phyloP scores from a whole-genome alignment of 2,888 invertebrate genomes.

The Dascillus cervinus region DNA sequence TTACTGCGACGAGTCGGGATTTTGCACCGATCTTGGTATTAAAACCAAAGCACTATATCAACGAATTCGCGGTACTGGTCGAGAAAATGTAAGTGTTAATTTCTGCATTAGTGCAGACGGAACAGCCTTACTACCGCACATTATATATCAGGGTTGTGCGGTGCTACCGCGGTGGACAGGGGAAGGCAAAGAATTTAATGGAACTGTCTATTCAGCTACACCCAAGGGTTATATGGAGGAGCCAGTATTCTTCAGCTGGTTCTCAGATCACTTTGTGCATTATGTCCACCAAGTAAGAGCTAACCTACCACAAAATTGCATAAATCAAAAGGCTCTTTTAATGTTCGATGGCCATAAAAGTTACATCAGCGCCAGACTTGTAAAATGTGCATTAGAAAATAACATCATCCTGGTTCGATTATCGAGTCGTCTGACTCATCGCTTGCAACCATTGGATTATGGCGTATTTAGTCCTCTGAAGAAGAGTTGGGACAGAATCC shows the following conservation, averaged over 20 bases:
- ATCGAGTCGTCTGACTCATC: background rate
- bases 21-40: conserved; percentile 1
- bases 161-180: background rate
- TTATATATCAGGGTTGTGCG: conserved; percentile 1
- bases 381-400: background rate
- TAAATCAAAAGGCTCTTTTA: background rate
- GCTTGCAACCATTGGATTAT: background rate
- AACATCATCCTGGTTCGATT: background rate
- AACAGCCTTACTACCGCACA: background rate
- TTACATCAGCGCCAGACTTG: conserved; percentile 1
- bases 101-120: conserved; percentile 4
- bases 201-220: too few relatives aligned
- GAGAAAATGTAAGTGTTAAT: conserved; percentile 1
- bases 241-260: conserved; percentile 4
- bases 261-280: too few relatives aligned
- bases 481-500: background rate
- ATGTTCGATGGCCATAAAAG: conserved; percentile 3
- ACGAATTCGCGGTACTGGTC: conserved; percentile 3
- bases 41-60: conserved; percentile 3
- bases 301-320: background rate
- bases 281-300: background rate
- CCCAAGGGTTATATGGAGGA: conserved; percentile 4
- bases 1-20: conserved; percentile 3
- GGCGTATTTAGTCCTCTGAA: background rate
- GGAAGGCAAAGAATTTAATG: too few relatives aligned